phyloP scores from a whole-genome alignment of 2,113 vertebrate species.

The Brienomyrus brachyistius region DNA sequence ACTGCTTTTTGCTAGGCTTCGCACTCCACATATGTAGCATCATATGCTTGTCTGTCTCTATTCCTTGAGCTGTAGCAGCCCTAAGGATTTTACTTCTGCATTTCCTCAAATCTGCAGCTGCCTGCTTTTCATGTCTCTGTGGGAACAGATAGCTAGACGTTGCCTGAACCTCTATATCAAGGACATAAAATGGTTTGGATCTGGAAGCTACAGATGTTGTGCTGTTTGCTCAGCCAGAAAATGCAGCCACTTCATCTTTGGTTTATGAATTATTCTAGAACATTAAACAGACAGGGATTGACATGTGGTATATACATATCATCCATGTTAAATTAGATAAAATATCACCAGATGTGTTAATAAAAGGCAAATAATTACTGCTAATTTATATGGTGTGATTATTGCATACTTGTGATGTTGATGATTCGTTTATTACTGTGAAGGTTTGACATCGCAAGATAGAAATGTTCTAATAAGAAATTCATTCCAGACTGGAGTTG shows the following conservation, averaged over 20 bases:
- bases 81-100: constrained; percentile 62
- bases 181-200: constrained; percentile 33
- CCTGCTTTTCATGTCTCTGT: constrained; percentile 38
- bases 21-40: constrained; percentile 5
- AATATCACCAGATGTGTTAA: not conserved
- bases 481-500: not conserved
- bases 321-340: not conserved
- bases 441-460: not conserved
- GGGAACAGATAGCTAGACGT: constrained; percentile 31
- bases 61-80: constrained; percentile 46
- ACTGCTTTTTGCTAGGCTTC: not conserved
- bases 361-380: not conserved
- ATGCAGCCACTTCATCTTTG: constrained; percentile 25
- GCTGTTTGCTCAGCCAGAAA: constrained; percentile 21
- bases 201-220: constrained; percentile 1
- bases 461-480: not conserved
- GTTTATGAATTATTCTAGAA: not conserved
- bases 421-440: not conserved
- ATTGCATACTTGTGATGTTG: not conserved
- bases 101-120: constrained; percentile 62
- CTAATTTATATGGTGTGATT: not conserved
- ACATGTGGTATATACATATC: not conserved
- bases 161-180: constrained; percentile 29
- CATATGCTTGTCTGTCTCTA: constrained; percentile 21
- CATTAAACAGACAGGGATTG: constrained; percentile 22